phyloP scores from a whole-genome alignment of 2,888 invertebrate species.

The Antheraea assamensis region DNA sequence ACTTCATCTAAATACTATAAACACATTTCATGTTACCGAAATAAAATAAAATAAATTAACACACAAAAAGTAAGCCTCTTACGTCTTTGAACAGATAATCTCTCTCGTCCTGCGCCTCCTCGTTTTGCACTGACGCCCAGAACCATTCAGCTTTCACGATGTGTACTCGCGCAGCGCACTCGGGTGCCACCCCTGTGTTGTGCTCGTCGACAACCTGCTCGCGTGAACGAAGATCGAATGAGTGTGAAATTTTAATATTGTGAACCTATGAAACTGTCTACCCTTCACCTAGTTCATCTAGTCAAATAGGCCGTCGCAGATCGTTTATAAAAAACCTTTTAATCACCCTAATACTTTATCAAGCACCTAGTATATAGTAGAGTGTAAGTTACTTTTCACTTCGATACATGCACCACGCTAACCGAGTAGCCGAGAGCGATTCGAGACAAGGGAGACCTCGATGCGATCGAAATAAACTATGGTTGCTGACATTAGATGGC shows the following conservation, averaged over 20 bases:
- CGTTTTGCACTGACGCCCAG: conserved; percentile 98
- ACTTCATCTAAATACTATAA: conserved; percentile 72
- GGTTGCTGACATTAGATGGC: conserved; percentile 28
- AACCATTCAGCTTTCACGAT: conserved; percentile 98
- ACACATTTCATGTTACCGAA: neutral
- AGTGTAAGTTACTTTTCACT: conserved; percentile 35
- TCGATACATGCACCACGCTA: conserved; percentile 60
- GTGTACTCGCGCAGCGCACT: conserved; percentile 87
- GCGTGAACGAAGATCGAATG: conserved; percentile 10
- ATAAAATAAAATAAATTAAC: too few species aligned
- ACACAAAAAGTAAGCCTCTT: too few species aligned
- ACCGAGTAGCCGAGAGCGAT: conserved; percentile 37
- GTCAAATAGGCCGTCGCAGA: conserved; percentile 31
- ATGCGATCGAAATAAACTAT: conserved; percentile 33
- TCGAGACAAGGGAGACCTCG: conserved; percentile 35
- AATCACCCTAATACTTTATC: conserved; percentile 42
- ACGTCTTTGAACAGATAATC: conserved; percentile 94
- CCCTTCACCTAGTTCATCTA: conserved; percentile 24
- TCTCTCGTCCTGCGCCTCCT: conserved; percentile 94
- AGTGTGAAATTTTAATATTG: neutral
- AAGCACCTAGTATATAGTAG: conserved; percentile 45
- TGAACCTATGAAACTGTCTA: conserved; percentile 17
- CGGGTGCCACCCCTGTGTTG: conserved; percentile 86
- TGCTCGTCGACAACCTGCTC: conserved; percentile 93
- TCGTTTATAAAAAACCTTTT: conserved; percentile 15